phyloP scores from a whole-genome alignment of 2,113 vertebrate species.

The Hyaena hyaena region DNA sequence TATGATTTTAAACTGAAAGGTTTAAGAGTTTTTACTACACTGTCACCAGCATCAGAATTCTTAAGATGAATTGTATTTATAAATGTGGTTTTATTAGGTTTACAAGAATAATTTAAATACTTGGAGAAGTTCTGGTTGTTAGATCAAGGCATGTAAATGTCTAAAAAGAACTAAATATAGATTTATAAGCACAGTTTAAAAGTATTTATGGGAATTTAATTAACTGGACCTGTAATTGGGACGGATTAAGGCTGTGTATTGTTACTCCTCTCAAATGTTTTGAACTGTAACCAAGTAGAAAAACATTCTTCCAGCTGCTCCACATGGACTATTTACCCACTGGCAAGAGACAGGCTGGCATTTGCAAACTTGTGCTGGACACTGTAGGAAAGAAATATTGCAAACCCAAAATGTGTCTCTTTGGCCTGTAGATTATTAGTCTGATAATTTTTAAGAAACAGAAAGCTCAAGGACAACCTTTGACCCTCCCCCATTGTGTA shows the following conservation, averaged over 20 bases:
- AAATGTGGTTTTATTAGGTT: not conserved
- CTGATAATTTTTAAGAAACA: not conserved
- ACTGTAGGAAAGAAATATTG: not conserved
- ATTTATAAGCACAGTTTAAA: conserved; percentile 31
- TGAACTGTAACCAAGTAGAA: not conserved
- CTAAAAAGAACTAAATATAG: not conserved
- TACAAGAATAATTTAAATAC: not conserved
- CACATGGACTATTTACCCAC: not conserved
- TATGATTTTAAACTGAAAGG: conserved; percentile 37
- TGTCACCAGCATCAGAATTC: not conserved
- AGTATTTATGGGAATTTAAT: not conserved
- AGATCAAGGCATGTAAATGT: not conserved
- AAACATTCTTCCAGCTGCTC: not conserved
- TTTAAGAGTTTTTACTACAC: not conserved
- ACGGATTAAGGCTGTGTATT: not conserved
- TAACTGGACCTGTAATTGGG: not conserved
- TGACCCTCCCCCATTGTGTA: not conserved
- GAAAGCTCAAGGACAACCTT: not conserved
- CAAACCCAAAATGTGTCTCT: not conserved
- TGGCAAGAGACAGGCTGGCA: not conserved
- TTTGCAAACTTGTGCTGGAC: not conserved
- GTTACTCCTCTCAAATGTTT: not conserved
- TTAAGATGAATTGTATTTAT: not conserved
- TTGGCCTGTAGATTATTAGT: not conserved
- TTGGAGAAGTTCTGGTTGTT: not conserved